Evolutionary conservation across 2,113 vertebrate species (phyloP), one percentile per base, ranked within the genome.

Genomic region (Oncorhynchus mykiss): DNA sequence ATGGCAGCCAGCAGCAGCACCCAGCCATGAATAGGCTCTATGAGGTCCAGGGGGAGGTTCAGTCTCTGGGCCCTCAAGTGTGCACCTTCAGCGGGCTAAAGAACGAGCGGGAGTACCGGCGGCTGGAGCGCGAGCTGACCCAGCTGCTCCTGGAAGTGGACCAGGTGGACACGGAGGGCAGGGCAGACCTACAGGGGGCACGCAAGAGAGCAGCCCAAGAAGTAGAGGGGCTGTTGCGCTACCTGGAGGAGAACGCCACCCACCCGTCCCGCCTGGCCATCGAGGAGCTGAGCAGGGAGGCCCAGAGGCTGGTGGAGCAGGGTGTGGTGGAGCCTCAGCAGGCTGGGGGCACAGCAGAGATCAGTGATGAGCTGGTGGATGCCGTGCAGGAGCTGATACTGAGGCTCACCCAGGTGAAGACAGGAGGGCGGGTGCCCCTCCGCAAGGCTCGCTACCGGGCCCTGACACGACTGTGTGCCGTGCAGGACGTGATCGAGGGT

Each of bases 321-420:
- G 94, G 95, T 65, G 93, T 97, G 9, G 92, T 94, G 85, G 93
- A 91, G 2, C 95, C 95, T 0, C 95, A 95, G 22, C 92, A 94
- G 2, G 81, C 89, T 16, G 96, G 96, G 1, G 90, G 89, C 0
- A 91, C 78, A 25, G 80, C 82, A 0, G 91, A 93, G 2, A 92
- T 94, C n/a, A 91, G 91, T 1, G 96, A 96, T 0, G 96, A 97
- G 75, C 95, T 98, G 79, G 96, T 98, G 84, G 96, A 99, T 24
- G 93, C 91, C 9, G 93, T 99, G 84, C 97, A 98, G 90, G 93
- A 95, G 77, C 86, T 98, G 22, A 89, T 98, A 2, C 86, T 99
- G 91, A 90, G 92, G 86, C 94, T 99, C 60, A 98, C 97, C 0
- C 98, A 97, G 70, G 93, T 98, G 29, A 99, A 98, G 91, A 99